A percentile compares a stretch with the other conserved stretches of the same genome.
phyloP scores from a whole-genome alignment of 2,888 invertebrate genomes.

The Orchesellides sinensis region DNA sequence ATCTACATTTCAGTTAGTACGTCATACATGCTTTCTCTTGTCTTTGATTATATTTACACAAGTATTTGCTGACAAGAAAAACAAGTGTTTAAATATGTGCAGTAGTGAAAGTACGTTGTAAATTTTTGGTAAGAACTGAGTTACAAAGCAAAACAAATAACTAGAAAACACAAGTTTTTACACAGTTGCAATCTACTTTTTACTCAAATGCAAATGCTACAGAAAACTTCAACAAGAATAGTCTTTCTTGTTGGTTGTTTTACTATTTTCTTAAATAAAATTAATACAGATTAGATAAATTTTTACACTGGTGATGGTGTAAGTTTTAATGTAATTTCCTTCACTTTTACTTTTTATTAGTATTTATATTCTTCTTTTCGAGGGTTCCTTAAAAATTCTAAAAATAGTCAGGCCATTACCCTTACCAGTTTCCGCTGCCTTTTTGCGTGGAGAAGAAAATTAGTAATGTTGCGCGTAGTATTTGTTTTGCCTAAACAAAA shows the following conservation, averaged over 20 bases:
- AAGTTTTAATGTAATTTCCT: slow-evolving; percentile 45
- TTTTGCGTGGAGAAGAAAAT: too few species aligned
- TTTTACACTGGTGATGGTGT: slow-evolving; percentile 35
- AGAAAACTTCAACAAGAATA: background rate
- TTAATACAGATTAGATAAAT: slow-evolving; percentile 36
- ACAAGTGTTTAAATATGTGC: background rate
- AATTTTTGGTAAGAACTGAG: background rate
- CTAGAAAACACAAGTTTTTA: background rate
- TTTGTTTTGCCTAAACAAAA: too few species aligned
- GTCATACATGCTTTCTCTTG: slow-evolving; percentile 1
- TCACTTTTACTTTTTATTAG: too few species aligned
- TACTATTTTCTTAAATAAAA: background rate
- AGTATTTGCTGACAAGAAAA: background rate
- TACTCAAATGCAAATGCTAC: slow-evolving; percentile 18
- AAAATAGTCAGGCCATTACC: too few species aligned
- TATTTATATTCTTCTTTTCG: too few species aligned
- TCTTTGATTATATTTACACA: background rate
- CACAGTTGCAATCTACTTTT: slow-evolving; percentile 40
- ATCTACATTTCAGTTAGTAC: slow-evolving; percentile 34
- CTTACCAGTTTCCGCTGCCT: too few species aligned
- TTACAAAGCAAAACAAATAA: background rate
- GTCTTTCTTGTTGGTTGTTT: background rate
- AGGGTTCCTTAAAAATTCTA: too few species aligned
- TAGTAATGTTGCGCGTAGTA: too few species aligned
- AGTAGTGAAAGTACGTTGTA: background rate